Evolutionary conservation across 1,140 invertebrate genomes (phyloP), one percentile per base, ranked within the genome.

Genomic region (Cherax quadricarinatus): DNA sequence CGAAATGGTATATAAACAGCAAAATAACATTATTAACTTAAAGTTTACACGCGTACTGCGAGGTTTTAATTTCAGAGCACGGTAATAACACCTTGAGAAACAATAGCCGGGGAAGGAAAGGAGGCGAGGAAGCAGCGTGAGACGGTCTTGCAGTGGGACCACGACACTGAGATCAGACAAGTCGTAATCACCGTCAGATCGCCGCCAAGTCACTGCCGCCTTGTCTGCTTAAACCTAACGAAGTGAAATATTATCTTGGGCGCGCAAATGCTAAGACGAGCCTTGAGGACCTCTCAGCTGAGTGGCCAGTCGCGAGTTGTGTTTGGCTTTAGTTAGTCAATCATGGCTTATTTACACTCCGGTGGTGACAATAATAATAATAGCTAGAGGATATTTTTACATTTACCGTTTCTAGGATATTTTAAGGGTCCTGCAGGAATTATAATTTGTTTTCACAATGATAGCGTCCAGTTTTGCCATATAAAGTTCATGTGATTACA

Each of bases 161-260:
- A 9, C 75, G 7, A 24, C 24, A 82, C 30, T 66, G 30, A 41
- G 53, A 88, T 79, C 75, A 79, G 73, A 57, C 78, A 80, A 57
- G 83, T 86, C 73, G 73, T 86, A 86, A 89, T 89, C 88, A 89
- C 88, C 88, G 66, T 85, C 82, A 53, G 81, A 90, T 90, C 88
- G 73, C 57, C 73, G 84, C 85, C 90, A 51, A 91, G 89, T 91
- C 89, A 91, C 89, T 73, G 62, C 51, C 70, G 83, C 51, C 51
- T 62, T 86, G 89, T 91, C 89, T 85, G 70, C 89, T 86, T 91
- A 91, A 91, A 91, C 89, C 89, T 91, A 91, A 91, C 89, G 82
- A 86, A 91, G 89, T 91, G 89, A 91, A 91, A 91, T 91, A 91
- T 91, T 86, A 86, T 91, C 89, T 51, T 41, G 48, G 18, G 79